phyloP scores from a whole-genome alignment of 2,888 invertebrate species.

The Podabrus alpinus region DNA sequence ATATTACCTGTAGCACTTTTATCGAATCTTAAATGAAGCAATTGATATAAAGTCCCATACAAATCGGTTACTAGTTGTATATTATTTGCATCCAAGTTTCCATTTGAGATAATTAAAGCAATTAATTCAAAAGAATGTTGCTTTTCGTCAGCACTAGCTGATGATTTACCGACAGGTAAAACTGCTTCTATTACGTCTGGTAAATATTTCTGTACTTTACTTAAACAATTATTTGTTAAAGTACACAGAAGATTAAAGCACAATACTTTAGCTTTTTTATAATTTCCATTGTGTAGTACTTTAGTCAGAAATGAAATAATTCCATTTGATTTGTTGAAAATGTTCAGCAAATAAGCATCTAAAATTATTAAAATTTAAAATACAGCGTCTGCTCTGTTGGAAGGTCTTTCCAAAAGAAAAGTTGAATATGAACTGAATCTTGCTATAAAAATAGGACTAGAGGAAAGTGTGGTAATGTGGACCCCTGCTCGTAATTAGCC shows the following conservation, averaged over 20 bases:
- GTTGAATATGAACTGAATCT: too few relatives aligned
- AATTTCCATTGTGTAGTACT: slow-evolving; percentile 34
- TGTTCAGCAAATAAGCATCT: slow-evolving; percentile 45
- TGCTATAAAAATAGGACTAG: too few relatives aligned
- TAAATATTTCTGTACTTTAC: slow-evolving; percentile 42
- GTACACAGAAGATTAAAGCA: slow-evolving; percentile 46
- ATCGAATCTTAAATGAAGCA: slow-evolving; percentile 28
- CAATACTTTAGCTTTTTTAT: slow-evolving; percentile 38
- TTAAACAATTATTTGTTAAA: slow-evolving; percentile 45
- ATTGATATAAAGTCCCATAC: slow-evolving; percentile 35
- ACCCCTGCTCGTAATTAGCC: too few relatives aligned
- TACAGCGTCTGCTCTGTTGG: neutral
- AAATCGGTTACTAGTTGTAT: neutral
- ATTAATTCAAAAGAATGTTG: slow-evolving; percentile 42
- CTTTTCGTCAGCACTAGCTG: slow-evolving; percentile 41
- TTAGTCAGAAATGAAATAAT: slow-evolving; percentile 41
- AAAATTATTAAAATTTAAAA: slow-evolving; percentile 22
- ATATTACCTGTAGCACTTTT: slow-evolving; percentile 38
- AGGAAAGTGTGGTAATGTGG: too few relatives aligned
- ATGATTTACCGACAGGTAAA: slow-evolving; percentile 38
- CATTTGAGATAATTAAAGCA: slow-evolving; percentile 14
- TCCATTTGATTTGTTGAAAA: slow-evolving; percentile 44
- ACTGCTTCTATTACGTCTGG: slow-evolving; percentile 42
- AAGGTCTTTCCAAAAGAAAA: too few relatives aligned
- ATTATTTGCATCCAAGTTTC: slow-evolving; percentile 1